These are phyloP conservation scores for Oenanthe melanoleuca DNA, from an alignment of 2,113 vertebrate genomes.

Conservation along the genomic window DNA sequence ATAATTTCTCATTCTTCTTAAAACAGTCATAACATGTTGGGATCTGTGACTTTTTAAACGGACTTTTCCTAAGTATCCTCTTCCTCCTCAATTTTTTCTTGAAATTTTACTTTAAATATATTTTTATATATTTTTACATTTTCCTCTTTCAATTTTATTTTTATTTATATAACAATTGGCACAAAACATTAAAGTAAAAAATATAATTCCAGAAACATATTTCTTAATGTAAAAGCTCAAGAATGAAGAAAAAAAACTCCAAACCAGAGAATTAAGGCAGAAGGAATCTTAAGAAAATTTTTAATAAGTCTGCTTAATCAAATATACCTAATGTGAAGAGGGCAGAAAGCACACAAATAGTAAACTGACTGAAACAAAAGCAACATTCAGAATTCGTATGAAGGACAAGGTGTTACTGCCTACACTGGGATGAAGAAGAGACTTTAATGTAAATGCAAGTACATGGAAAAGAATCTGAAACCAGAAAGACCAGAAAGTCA, in stretches of 20 bases:
- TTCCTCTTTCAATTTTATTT: neutral
- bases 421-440: neutral
- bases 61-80: neutral
- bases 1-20: neutral
- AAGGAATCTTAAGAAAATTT: neutral
- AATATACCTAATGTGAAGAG: neutral
- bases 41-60: neutral
- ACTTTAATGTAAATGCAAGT: neutral
- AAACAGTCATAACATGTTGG: neutral
- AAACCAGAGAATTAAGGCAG: neutral
- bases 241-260: neutral
- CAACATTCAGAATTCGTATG: neutral
- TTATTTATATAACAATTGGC: neutral
- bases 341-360: neutral
- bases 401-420: neutral
- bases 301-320: neutral
- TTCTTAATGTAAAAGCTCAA: neutral
- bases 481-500: neutral
- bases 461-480: neutral
- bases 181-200: neutral
- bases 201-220: neutral
- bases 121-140: neutral
- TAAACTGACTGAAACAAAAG: neutral
- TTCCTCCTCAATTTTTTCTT: neutral
- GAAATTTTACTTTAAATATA: neutral